Percentiles rank a stretch among this genome's conserved stretches.
Conservation (phyloP, 2,113 vertebrate species). For the Nothoprocta perdicaria region DNA sequence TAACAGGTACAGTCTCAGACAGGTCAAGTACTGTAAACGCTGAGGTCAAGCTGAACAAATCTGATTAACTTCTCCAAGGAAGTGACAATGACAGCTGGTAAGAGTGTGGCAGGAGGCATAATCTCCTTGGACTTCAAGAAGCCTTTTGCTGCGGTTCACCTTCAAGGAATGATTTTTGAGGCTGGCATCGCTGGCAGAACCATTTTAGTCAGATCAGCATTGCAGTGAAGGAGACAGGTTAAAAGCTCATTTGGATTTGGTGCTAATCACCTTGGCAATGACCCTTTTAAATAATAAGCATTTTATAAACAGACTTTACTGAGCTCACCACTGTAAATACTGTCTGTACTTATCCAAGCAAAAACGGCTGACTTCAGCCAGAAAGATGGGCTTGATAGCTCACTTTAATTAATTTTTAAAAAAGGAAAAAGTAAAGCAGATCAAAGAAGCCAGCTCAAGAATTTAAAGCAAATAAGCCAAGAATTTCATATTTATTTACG, state of each 20-base stretch:
- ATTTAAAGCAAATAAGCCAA: background rate
- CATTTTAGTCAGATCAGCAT: background rate
- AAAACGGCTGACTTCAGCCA: background rate
- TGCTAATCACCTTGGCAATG: slow-evolving; percentile 33
- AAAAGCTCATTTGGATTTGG: slow-evolving; percentile 26
- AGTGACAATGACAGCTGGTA: slow-evolving; percentile 50
- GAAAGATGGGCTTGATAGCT: slow-evolving; percentile 25
- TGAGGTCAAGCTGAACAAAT: slow-evolving; percentile 57
- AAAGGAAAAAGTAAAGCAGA: slow-evolving; percentile 15
- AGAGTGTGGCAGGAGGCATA: background rate
- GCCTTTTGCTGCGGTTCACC: background rate
- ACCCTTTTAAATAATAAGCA: slow-evolving; percentile 20
- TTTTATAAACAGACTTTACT: background rate
- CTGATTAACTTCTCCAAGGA: slow-evolving; percentile 42
- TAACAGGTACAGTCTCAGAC: background rate
- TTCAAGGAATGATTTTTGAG: background rate
- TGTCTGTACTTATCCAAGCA: background rate
- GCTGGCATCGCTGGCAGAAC: background rate
- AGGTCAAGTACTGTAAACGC: slow-evolving; percentile 34
- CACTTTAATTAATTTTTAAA: slow-evolving; percentile 36
- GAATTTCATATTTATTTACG: background rate
- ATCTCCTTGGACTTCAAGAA: slow-evolving; percentile 46
- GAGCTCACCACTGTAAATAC: background rate
- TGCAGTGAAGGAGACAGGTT: background rate
- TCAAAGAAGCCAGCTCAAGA: slow-evolving; percentile 4